phyloP scores from a whole-genome alignment of 2,888 invertebrate species.

The Apotomis betuletana region DNA sequence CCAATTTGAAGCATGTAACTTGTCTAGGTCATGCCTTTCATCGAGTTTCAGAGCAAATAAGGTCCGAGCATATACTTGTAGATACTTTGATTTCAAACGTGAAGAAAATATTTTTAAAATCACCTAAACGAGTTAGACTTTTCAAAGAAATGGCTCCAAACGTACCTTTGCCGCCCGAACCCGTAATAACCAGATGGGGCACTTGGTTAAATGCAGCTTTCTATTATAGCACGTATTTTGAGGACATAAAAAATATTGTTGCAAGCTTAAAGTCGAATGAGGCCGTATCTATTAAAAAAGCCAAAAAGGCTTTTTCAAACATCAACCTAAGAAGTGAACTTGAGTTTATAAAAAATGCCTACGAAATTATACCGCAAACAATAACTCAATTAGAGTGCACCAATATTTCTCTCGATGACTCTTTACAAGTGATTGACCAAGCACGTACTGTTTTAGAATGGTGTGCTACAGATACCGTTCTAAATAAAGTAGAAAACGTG shows the following conservation, averaged over 20 bases:
- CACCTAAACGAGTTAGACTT: too few species aligned
- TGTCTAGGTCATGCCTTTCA: too few species aligned
- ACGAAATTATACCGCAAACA: background rate
- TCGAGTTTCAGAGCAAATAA: background rate
- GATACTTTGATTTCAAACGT: conserved; percentile 1
- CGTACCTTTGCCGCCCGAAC: too few species aligned
- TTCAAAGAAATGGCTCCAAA: too few species aligned
- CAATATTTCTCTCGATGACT: background rate
- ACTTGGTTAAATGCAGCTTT: too few species aligned
- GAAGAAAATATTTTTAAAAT: conserved; percentile 16
- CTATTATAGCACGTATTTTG: too few species aligned
- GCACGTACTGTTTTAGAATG: conserved; percentile 3
- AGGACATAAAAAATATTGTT: too few species aligned
- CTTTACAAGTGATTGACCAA: background rate
- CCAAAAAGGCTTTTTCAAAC: conserved; percentile 1
- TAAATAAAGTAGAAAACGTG: background rate
- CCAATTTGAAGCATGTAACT: too few species aligned
- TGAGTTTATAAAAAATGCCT: background rate
- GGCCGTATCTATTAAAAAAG: background rate
- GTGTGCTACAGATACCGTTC: background rate
- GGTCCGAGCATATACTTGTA: conserved; percentile 1
- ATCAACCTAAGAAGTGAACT: background rate
- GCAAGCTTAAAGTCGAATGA: conserved; percentile 1
- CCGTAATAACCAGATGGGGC: too few species aligned
- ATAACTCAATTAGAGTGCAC: background rate